A percentile compares a stretch with the other conserved stretches of the same genome.
Evolutionary conservation across 2,888 invertebrate genomes (phyloP).

Genomic region (Kryphioiulus occultus): DNA sequence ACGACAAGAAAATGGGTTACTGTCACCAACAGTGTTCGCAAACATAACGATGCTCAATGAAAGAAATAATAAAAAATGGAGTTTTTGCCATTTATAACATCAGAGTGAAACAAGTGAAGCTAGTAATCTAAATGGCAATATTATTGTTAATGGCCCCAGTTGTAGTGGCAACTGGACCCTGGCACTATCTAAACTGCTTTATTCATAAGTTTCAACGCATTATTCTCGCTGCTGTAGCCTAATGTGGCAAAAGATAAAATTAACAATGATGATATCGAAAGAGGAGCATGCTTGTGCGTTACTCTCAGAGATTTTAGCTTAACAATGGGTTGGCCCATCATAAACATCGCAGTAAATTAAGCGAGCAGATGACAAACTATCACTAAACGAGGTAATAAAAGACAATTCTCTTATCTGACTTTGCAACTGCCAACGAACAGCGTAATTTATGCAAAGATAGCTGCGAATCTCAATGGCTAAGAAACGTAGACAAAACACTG

Average conservation of each 20-base stretch:
- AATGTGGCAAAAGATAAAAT: neutral
- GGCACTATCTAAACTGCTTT: slow-evolving; percentile 21
- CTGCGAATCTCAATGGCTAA: neutral
- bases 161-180: neutral
- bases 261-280: slow-evolving; percentile 35
- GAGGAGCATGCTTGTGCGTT: neutral
- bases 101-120: neutral
- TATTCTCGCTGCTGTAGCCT: slow-evolving; percentile 6
- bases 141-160: neutral
- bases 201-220: slow-evolving; percentile 13
- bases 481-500: neutral
- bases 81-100: neutral
- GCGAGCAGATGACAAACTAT: neutral
- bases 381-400: neutral
- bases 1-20: slow-evolving; percentile 3
- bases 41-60: neutral
- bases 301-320: neutral
- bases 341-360: slow-evolving; percentile 21
- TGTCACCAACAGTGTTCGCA: neutral
- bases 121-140: neutral
- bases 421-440: neutral
- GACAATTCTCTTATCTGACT: neutral
- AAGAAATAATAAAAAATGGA: neutral
- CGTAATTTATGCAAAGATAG: neutral
- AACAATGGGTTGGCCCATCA: neutral